phyloP scores from a whole-genome alignment of 1,140 invertebrate genomes.

The Anthonomus grandis region DNA sequence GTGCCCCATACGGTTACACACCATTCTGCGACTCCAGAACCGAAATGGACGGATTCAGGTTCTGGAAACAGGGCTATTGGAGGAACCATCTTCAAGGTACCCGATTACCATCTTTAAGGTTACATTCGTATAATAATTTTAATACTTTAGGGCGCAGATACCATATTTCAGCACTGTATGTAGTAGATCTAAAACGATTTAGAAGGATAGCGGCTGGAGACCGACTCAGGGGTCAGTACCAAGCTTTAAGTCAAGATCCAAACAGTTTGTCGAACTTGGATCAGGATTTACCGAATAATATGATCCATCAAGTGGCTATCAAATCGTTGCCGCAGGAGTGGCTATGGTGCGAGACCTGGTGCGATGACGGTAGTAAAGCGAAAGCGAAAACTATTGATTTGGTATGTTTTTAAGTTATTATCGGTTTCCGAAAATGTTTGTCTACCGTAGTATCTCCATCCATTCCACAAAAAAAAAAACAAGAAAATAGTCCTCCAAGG shows the following conservation, averaged over 20 bases:
- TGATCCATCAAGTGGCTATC: constrained; percentile 99
- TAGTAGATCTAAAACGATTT: constrained; percentile 94
- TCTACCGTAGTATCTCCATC: too few species aligned
- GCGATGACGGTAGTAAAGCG: constrained; percentile 84
- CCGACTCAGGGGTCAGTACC: constrained; percentile 92
- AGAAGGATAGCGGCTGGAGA: constrained; percentile 97
- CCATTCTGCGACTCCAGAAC: constrained; percentile 97
- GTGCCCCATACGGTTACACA: constrained; percentile 98
- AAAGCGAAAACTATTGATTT: constrained; percentile 98
- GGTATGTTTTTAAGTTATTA: constrained; percentile 52
- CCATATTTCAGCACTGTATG: constrained; percentile 97
- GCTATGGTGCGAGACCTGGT: constrained; percentile 99
- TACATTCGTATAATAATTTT: neutral
- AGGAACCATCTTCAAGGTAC: constrained; percentile 88
- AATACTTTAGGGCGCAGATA: constrained; percentile 71
- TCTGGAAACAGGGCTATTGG: constrained; percentile 99
- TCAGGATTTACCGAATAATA: constrained; percentile 64
- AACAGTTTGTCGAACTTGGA: constrained; percentile 90
- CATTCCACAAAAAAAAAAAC: too few species aligned
- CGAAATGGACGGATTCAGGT: constrained; percentile 99
- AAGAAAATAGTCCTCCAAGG: too few species aligned
- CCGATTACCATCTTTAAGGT: neutral
- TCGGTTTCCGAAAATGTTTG: constrained; percentile 7
- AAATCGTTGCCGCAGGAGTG: constrained; percentile 99
- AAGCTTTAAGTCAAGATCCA: constrained; percentile 89